phyloP scores from a whole-genome alignment of 2,797 vertebrate species.

The Enteromius viviparus region DNA sequence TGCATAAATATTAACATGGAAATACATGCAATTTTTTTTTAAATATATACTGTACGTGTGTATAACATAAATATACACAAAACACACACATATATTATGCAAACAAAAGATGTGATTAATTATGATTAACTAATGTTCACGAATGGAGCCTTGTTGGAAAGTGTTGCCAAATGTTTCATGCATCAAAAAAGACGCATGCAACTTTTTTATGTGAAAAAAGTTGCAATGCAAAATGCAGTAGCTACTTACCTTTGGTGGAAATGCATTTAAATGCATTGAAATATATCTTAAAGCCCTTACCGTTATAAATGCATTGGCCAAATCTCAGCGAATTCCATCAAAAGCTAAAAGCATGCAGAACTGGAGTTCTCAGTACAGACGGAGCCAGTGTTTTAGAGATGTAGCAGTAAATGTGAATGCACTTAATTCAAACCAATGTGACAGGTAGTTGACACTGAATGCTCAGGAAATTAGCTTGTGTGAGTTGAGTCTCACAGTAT shows the following conservation, averaged over 20 bases:
- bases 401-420: conserved; percentile 57
- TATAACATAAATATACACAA: too few relatives aligned
- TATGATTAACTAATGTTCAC: neutral
- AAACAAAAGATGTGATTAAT: too few relatives aligned
- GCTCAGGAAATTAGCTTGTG: conserved; percentile 59
- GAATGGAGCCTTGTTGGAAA: neutral
- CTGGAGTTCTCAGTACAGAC: neutral
- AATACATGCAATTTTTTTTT: too few relatives aligned
- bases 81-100: too few relatives aligned
- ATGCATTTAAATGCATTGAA: neutral
- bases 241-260: neutral
- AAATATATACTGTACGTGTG: too few relatives aligned
- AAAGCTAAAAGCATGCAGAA: conserved; percentile 4
- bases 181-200: conserved; percentile 18
- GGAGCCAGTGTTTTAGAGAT: neutral
- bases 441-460: conserved; percentile 63
- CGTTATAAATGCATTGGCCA: neutral
- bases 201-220: conserved; percentile 34
- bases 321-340: neutral
- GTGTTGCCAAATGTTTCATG: conserved; percentile 81
- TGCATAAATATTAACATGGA: too few relatives aligned
- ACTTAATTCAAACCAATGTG: conserved; percentile 61
- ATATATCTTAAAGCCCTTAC: neutral
- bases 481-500: conserved; percentile 41
- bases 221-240: neutral